A percentile compares a stretch with the other conserved stretches of the same genome.
Conservation (phyloP, 2,797 vertebrate genomes). For the Podargus strigoides region DNA sequence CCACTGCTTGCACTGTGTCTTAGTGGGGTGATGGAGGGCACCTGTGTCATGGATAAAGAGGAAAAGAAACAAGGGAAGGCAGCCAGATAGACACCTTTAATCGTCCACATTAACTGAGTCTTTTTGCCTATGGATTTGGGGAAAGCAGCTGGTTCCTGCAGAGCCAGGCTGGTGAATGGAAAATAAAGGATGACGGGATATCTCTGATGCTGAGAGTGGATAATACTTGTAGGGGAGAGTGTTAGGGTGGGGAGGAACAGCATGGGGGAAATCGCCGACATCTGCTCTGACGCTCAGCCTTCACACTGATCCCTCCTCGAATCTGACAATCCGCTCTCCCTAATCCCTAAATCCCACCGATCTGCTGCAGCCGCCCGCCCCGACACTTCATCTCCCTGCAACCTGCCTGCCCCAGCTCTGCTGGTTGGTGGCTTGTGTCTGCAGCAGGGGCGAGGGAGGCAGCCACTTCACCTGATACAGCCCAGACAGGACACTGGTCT, state of each 20-base stretch:
- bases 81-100: conserved; percentile 58
- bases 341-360: conserved; percentile 82
- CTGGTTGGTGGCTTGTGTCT: not conserved
- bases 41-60: not conserved
- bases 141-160: conserved; percentile 62
- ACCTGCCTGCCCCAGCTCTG: not conserved
- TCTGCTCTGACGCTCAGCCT: conserved; percentile 78
- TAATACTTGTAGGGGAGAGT: conserved; percentile 52
- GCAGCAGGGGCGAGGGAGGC: not conserved
- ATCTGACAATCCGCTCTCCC: conserved; percentile 69
- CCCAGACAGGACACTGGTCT: not conserved
- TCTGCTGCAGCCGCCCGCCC: conserved; percentile 73
- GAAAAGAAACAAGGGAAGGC: not conserved
- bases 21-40: not conserved
- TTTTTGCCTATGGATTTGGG: conserved; percentile 59
- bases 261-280: conserved; percentile 71
- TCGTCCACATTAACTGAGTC: conserved; percentile 69
- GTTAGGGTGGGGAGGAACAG: not conserved
- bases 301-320: conserved; percentile 68
- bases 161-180: conserved; percentile 67
- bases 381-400: conserved; percentile 52
- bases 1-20: not conserved
- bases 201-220: conserved; percentile 78
- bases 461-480: not conserved
- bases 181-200: conserved; percentile 69